Evolutionary conservation across 2,797 vertebrate species (phyloP).

Genomic region (Rhincodon typus): DNA sequence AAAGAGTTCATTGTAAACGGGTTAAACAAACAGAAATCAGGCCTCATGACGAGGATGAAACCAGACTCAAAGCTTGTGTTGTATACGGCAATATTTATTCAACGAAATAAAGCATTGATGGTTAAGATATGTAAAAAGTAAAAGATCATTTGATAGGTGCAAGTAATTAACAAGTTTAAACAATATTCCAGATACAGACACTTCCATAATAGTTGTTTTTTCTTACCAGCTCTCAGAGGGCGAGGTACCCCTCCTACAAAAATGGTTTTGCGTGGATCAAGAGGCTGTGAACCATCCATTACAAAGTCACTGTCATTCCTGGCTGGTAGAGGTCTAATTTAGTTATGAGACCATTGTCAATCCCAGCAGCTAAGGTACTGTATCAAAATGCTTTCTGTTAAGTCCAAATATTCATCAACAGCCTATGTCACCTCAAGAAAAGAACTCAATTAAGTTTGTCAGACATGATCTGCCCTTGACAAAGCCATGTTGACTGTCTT

Average conservation of each 20-base stretch:
- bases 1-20: background rate
- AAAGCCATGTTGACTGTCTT: too few relatives aligned
- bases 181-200: background rate
- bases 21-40: background rate
- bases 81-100: background rate
- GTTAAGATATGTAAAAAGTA: background rate
- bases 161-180: background rate
- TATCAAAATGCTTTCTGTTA: too few relatives aligned
- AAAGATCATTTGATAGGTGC: background rate
- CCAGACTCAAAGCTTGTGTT: background rate
- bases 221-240: constrained; percentile 85
- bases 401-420: too few relatives aligned
- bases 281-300: constrained; percentile 95
- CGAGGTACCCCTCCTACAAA: constrained; percentile 97
- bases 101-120: background rate
- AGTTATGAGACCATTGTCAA: too few relatives aligned
- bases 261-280: constrained; percentile 98
- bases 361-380: too few relatives aligned
- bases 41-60: background rate
- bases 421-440: too few relatives aligned
- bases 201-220: constrained; percentile 7
- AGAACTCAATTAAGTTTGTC: too few relatives aligned
- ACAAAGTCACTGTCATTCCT: constrained; percentile 98
- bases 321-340: too few relatives aligned
- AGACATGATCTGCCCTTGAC: too few relatives aligned